Evolutionary conservation across 2,113 vertebrate genomes (phyloP).

Genomic region (Aix galericulata): DNA sequence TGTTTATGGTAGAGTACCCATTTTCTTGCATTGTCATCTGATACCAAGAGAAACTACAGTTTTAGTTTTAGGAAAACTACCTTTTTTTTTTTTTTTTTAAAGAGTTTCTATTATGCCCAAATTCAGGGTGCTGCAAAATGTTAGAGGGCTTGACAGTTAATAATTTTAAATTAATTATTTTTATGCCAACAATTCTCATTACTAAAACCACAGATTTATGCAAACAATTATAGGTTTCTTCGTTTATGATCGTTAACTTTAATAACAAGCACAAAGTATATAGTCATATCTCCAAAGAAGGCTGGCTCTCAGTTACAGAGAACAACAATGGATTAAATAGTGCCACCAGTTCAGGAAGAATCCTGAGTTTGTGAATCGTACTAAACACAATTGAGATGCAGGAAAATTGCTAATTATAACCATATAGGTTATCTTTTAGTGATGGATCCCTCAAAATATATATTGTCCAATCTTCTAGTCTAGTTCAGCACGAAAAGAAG

Average conservation of each 20-base stretch:
- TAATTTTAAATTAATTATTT: not conserved
- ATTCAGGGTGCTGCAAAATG: not conserved
- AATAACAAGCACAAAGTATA: not conserved
- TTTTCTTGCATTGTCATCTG: not conserved
- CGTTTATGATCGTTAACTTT: not conserved
- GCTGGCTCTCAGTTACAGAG: not conserved
- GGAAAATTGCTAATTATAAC: conserved; percentile 2
- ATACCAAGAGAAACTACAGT: not conserved
- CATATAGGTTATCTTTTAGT: not conserved
- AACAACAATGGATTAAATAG: not conserved
- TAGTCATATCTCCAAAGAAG: not conserved
- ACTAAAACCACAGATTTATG: not conserved
- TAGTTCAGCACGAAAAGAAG: conserved; percentile 48
- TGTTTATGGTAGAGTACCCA: not conserved
- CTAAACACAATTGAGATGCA: not conserved
- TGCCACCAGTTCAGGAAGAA: not conserved
- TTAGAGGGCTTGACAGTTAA: not conserved
- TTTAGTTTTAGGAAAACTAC: not conserved
- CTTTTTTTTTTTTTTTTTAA: not conserved
- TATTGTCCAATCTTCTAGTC: conserved; percentile 32
- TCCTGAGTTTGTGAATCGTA: not conserved
- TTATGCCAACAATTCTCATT: not conserved
- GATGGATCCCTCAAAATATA: conserved; percentile 18
- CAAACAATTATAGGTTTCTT: not conserved
- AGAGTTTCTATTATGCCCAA: not conserved